Conservation (phyloP, 2,113 vertebrate species). For the Strix uralensis region DNA sequence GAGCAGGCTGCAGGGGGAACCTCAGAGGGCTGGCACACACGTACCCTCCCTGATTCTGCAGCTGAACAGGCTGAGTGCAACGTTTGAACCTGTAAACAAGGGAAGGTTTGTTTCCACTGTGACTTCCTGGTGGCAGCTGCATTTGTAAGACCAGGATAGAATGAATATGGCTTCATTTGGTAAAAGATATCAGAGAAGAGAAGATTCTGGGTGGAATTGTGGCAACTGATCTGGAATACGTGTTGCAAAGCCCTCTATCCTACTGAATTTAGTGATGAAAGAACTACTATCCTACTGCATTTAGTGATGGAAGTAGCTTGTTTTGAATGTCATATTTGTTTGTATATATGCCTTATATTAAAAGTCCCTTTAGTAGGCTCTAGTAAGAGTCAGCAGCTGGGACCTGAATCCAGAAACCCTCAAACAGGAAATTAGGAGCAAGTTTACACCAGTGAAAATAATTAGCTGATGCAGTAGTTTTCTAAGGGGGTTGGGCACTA, state of each 20-base stretch:
- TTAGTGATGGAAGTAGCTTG: background rate
- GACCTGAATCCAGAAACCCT: background rate
- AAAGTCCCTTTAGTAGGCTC: background rate
- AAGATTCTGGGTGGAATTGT: background rate
- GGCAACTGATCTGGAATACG: background rate
- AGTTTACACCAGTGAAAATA: background rate
- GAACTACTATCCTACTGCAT: background rate
- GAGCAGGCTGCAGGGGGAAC: background rate
- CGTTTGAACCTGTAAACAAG: background rate
- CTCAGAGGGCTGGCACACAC: background rate
- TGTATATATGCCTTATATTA: background rate
- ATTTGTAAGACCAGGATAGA: background rate
- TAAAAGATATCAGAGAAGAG: background rate
- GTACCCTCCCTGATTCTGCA: background rate
- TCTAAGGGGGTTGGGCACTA: background rate
- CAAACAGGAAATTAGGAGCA: background rate
- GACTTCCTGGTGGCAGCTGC: background rate
- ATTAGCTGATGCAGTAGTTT: background rate
- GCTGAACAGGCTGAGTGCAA: background rate
- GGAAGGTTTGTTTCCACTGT: background rate
- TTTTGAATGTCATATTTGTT: background rate
- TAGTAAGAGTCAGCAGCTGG: background rate
- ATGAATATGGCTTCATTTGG: background rate
- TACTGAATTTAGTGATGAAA: background rate
- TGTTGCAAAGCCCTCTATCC: background rate